Conservation (phyloP, 2,113 vertebrate genomes). For the Noturus placidus region DNA sequence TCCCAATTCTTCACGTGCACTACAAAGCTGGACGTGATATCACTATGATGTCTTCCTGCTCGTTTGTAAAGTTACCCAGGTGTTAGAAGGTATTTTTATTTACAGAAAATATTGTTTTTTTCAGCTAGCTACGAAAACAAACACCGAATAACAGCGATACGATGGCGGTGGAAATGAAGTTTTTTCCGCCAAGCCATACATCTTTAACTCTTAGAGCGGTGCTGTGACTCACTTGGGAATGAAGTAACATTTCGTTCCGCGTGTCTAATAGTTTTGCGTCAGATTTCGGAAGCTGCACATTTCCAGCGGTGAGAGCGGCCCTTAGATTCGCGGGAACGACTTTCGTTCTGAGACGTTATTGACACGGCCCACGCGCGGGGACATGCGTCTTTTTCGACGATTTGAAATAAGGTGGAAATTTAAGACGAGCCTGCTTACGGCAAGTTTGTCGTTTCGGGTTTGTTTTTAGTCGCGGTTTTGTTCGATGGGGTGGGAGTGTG, state of each 20-base stretch:
- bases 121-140: too few species aligned
- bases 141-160: too few species aligned
- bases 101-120: too few species aligned
- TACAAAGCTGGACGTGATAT: background rate
- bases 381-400: constrained; percentile 55
- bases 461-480: constrained; percentile 48
- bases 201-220: background rate
- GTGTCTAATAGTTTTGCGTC: background rate
- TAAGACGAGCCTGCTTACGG: constrained; percentile 48
- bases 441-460: constrained; percentile 55
- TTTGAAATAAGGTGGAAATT: constrained; percentile 66
- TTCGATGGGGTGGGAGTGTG: background rate
- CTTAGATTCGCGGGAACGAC: background rate
- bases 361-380: constrained; percentile 63
- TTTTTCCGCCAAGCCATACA: background rate
- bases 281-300: constrained; percentile 21
- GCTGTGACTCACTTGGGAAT: background rate
- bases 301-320: background rate
- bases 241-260: background rate
- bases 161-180: background rate
- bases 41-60: background rate
- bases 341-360: constrained; percentile 65
- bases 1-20: background rate
- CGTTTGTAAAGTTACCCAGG: background rate
- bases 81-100: background rate